These are phyloP conservation scores for Plebejus melissa DNA, from an alignment of 2,888 invertebrate species.

Conservation along the genomic window DNA sequence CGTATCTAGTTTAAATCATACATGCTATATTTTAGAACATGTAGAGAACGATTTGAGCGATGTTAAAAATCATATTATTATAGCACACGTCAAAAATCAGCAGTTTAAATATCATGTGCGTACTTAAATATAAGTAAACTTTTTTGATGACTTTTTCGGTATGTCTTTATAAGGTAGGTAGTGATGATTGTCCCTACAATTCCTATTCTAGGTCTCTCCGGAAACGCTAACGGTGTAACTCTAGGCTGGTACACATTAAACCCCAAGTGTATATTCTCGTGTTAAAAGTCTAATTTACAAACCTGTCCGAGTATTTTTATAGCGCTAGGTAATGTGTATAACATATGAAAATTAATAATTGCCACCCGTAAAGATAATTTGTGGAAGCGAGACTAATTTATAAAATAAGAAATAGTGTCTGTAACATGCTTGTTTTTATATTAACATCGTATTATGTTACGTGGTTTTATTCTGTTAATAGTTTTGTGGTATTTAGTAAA, in stretches of 20 bases:
- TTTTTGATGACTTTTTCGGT: not conserved
- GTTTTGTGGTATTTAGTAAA: not conserved
- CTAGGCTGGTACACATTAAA: constrained; percentile 1
- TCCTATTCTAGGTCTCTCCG: constrained; percentile 22
- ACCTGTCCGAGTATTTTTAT: constrained; percentile 22
- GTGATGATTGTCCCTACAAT: not conserved
- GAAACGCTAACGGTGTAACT: constrained; percentile 17
- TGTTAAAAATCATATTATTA: not conserved
- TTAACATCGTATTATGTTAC: not conserved
- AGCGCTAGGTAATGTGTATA: constrained; percentile 18
- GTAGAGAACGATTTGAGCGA: not conserved
- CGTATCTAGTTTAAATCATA: not conserved
- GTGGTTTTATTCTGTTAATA: not conserved
- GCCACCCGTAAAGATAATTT: constrained; percentile 23
- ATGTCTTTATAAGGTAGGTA: not conserved
- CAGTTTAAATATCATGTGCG: no score
- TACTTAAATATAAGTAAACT: not conserved
- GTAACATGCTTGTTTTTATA: not conserved
- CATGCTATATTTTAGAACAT: not conserved
- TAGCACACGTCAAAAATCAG: not conserved
- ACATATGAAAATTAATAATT: constrained; percentile 15
- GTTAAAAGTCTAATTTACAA: constrained; percentile 16
- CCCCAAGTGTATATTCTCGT: constrained; percentile 4
- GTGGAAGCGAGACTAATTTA: constrained; percentile 10
- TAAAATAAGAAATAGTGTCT: constrained; percentile 3